A percentile compares a stretch with the other conserved stretches of the same genome.
phyloP scores from a whole-genome alignment of 2,888 invertebrate genomes.

The Cosmia trapezina region DNA sequence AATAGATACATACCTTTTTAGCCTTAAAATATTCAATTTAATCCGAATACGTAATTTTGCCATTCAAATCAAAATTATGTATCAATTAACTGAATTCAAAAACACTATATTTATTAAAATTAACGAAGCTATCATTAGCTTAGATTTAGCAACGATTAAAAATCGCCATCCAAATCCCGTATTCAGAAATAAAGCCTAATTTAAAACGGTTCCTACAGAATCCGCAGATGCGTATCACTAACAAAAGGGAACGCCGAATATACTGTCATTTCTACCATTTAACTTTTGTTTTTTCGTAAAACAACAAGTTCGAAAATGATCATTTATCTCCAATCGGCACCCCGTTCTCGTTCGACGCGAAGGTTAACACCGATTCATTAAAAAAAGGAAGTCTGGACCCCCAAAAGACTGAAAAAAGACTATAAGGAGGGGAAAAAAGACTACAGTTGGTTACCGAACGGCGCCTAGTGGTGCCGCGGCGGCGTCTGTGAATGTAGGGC shows the following conservation, averaged over 20 bases:
- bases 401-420: constrained; percentile 89
- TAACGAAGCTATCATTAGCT: constrained; percentile 28
- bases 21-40: constrained; percentile 4
- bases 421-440: constrained; percentile 82
- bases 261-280: constrained; percentile 87
- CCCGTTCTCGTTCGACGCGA: constrained; percentile 88
- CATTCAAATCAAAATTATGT: constrained; percentile 21
- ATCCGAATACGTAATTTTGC: constrained; percentile 8
- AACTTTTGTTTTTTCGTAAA: constrained; percentile 64
- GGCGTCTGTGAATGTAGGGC: constrained; percentile 86
- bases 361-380: constrained; percentile 90
- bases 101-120: constrained; percentile 28
- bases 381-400: constrained; percentile 88
- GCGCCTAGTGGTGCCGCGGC: constrained; percentile 88
- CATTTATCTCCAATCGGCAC: constrained; percentile 90
- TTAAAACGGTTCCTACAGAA: constrained; percentile 73
- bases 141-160: constrained; percentile 22
- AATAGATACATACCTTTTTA: neutral
- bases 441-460: constrained; percentile 87
- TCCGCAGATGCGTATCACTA: constrained; percentile 80
- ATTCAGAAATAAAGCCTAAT: constrained; percentile 69
- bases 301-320: constrained; percentile 71
- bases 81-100: constrained; percentile 19
- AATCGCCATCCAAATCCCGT: constrained; percentile 21
- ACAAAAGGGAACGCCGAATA: constrained; percentile 78